A percentile compares a stretch with the other conserved stretches of the same genome.
Evolutionary conservation across 2,888 invertebrate genomes (phyloP).

Genomic region (Diploptera punctata): DNA sequence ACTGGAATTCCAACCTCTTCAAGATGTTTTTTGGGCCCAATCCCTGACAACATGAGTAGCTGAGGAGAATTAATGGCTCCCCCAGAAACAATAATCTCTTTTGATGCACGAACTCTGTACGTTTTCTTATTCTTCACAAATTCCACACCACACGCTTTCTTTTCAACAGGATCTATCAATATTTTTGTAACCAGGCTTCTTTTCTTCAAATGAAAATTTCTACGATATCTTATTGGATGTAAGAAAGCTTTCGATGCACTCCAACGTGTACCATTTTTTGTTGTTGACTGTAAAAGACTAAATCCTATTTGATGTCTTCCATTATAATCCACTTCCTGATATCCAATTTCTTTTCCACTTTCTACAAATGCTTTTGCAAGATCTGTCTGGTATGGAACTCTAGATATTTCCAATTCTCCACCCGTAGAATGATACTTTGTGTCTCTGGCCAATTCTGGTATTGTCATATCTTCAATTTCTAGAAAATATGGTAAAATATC

Average conservation of each 20-base stretch:
- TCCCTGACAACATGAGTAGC: constrained; percentile 33
- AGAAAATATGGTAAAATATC: constrained; percentile 14
- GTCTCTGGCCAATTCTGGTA: neutral
- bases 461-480: neutral
- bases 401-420: neutral
- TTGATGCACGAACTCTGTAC: neutral
- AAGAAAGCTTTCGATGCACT: too few species aligned
- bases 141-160: constrained; percentile 55
- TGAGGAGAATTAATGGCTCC: constrained; percentile 36
- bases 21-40: constrained; percentile 32
- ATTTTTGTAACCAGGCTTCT: constrained; percentile 59
- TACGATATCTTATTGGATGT: neutral
- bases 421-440: neutral
- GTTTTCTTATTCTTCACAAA: constrained; percentile 49
- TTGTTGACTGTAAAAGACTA: neutral
- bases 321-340: neutral
- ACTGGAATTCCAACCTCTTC: constrained; percentile 13
- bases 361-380: neutral
- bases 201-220: constrained; percentile 48
- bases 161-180: constrained; percentile 57
- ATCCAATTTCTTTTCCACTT: neutral
- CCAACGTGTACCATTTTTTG: neutral
- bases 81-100: constrained; percentile 35
- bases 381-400: neutral
- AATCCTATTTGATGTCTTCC: neutral